Evolutionary conservation across 2,113 vertebrate species (phyloP), one percentile per base, ranked within the genome.

Genomic region (Notiomystis cincta): DNA sequence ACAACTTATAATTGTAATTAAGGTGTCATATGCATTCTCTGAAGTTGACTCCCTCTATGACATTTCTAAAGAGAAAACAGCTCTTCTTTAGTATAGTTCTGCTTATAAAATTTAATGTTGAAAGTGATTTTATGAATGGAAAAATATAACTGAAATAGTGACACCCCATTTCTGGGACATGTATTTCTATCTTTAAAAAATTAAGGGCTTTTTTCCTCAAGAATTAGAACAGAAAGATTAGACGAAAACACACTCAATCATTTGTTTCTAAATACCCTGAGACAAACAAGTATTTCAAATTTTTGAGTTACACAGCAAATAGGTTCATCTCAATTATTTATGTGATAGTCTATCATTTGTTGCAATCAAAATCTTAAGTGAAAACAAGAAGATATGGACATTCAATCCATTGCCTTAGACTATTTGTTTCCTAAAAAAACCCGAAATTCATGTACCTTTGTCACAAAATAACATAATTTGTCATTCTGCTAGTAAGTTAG

Each of bases 181-280:
- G 18, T 13, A 51, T 9, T 71, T 47, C 30, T 53, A 17, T 14
- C 16, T 75, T 20, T 42, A 70, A 22, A 88, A 72, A 90, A 89
- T 33, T 7, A 56, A 31, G 4, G 2, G 0, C 0, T 12, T 19
- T 72, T 47, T 61, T 33, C 33, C 13, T 69, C 31, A 76, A 50
- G 31, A 85, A 67, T 19, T 7, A 66, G 47, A 82, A 58, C 4
- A 27, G 14, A 15, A 85, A 58, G 17, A 73, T 16, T 31, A 64
- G 23, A 81, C 17, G 30, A n/a, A 48, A 18, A 47, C 0, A 7
- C 1, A 51, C 22, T 5, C 72, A 65, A 66, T 10, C 0, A 57
- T 28, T 75, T 58, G 6, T 58, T 77, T 62, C n/a, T 80, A 44
- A 71, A 33, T n/a, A 82, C 28, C 53, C 30, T 65, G 31, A 89